Percentiles rank a stretch among this genome's conserved stretches.
Conservation (phyloP, 2,797 vertebrate species). For the Podarcis siculus region DNA sequence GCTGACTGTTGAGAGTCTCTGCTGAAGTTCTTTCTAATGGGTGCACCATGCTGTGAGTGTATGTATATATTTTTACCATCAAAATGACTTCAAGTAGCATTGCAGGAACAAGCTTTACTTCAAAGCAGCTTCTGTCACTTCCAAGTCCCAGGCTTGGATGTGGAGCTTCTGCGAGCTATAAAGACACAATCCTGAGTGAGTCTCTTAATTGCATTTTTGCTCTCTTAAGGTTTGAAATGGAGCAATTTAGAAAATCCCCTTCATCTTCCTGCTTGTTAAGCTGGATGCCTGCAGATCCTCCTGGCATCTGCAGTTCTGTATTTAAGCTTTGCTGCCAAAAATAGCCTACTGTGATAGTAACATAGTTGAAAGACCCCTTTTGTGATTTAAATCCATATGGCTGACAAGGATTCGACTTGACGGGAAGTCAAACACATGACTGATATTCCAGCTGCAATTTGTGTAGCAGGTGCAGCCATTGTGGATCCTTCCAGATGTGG, state of each 20-base stretch:
- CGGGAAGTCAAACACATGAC: not conserved
- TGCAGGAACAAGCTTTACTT: not conserved
- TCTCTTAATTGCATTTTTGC: constrained; percentile 8
- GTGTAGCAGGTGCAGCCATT: not conserved
- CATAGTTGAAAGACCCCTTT: not conserved
- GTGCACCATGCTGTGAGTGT: not conserved
- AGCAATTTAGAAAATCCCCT: not conserved
- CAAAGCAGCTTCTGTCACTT: constrained; percentile 11
- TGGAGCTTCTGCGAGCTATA: not conserved
- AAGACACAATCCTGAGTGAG: constrained; percentile 4
- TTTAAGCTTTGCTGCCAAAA: not conserved
- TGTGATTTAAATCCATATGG: not conserved
- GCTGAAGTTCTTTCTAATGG: not conserved
- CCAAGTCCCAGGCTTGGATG: not conserved
- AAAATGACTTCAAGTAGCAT: not conserved
- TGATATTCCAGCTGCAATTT: not conserved
- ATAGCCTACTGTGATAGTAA: constrained; percentile 1
- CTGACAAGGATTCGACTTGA: not conserved
- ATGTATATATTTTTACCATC: not conserved
- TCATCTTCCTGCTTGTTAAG: not conserved
- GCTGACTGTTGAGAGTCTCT: not conserved
- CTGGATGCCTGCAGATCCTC: not conserved
- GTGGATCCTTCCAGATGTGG: not conserved
- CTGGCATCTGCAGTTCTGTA: not conserved
- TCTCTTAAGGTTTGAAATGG: constrained; percentile 14